phyloP scores from a whole-genome alignment of 2,113 vertebrate species.

The Nansenia antarctica region DNA sequence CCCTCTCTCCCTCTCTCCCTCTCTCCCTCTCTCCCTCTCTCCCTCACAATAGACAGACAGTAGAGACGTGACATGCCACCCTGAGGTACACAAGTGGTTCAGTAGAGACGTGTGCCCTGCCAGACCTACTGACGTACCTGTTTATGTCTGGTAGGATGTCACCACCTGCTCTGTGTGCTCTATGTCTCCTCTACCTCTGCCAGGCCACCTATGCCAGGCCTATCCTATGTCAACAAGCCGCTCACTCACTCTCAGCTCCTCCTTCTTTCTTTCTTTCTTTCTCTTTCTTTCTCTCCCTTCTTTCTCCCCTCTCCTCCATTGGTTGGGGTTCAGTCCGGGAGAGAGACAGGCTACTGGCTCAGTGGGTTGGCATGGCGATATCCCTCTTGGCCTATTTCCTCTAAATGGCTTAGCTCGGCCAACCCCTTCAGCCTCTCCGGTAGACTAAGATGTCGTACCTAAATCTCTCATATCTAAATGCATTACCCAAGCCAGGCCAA shows the following conservation, averaged over 20 bases:
- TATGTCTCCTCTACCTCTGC: too few relatives aligned
- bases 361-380: constrained; percentile 51
- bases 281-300: too few relatives aligned
- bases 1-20: background rate
- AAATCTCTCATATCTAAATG: constrained; percentile 15
- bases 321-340: constrained; percentile 21
- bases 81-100: background rate
- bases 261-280: too few relatives aligned
- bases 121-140: background rate
- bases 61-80: too few relatives aligned
- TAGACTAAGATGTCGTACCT: constrained; percentile 20
- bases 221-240: too few relatives aligned
- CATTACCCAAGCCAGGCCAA: constrained; percentile 10
- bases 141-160: too few relatives aligned
- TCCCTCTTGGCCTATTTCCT: constrained; percentile 69
- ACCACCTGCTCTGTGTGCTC: too few relatives aligned
- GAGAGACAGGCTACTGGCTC: constrained; percentile 58
- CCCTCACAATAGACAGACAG: too few relatives aligned
- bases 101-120: background rate
- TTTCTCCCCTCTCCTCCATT: constrained; percentile 8
- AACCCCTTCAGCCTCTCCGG: constrained; percentile 35
- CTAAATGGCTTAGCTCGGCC: constrained; percentile 67
- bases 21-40: background rate
- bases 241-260: too few relatives aligned
- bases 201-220: too few relatives aligned